A percentile compares a stretch with the other conserved stretches of the same genome.
Evolutionary conservation across 2,113 vertebrate genomes (phyloP).

Genomic region (Etheostoma cragini): DNA sequence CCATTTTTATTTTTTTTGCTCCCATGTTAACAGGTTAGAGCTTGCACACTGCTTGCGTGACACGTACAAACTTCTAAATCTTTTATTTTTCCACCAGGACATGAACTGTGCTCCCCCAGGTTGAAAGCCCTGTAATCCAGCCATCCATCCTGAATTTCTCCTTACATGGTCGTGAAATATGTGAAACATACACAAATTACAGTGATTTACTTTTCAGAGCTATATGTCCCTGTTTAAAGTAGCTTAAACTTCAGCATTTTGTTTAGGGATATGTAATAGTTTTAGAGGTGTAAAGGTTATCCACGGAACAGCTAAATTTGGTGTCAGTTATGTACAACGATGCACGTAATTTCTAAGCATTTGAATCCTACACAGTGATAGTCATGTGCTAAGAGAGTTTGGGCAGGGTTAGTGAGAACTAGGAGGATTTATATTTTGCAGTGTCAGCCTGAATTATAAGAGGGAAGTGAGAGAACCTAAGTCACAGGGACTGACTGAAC

Average conservation of each 20-base stretch:
- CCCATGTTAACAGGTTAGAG: too few relatives aligned
- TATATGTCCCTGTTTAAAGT: not conserved
- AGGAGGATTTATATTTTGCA: constrained; percentile 17
- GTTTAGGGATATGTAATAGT: not conserved
- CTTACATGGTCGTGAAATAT: too few relatives aligned
- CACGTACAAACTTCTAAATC: too few relatives aligned
- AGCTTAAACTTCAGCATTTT: not conserved
- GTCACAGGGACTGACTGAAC: constrained; percentile 3
- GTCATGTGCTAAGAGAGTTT: not conserved
- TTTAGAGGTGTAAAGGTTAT: not conserved
- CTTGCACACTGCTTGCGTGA: too few relatives aligned
- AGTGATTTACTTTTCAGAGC: too few relatives aligned
- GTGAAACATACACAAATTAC: too few relatives aligned
- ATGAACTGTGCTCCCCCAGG: too few relatives aligned
- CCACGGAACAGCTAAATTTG: not conserved
- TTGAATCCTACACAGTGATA: constrained; percentile 10
- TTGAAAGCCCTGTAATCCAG: too few relatives aligned
- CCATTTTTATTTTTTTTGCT: too few relatives aligned
- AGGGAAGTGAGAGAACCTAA: constrained; percentile 39
- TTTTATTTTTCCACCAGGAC: too few relatives aligned
- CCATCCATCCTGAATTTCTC: too few relatives aligned
- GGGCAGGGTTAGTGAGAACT: not conserved
- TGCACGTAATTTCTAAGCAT: not conserved
- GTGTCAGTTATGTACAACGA: not conserved
- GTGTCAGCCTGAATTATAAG: constrained; percentile 28